Evolutionary conservation across 2,797 vertebrate genomes (phyloP).

Genomic region (Syngnathus acus): DNA sequence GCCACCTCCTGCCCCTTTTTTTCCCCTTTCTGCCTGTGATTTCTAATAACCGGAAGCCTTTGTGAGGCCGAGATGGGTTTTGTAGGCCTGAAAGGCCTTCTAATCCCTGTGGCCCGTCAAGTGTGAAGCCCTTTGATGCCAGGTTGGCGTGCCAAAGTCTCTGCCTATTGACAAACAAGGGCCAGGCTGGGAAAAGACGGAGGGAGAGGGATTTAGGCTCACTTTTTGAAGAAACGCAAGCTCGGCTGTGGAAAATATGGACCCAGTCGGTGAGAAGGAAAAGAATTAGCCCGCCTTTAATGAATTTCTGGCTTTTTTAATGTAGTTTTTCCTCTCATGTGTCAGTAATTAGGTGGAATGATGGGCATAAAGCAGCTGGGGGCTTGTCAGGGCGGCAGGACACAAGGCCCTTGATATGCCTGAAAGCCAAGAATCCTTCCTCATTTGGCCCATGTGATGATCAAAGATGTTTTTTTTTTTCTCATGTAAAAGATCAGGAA

Average conservation of each 20-base stretch:
- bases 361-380: constrained; percentile 64
- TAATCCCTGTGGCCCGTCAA: constrained; percentile 79
- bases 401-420: constrained; percentile 56
- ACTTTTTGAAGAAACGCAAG: constrained; percentile 49
- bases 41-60: constrained; percentile 75
- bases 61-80: constrained; percentile 72
- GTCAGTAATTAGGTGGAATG: constrained; percentile 67
- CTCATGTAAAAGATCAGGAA: constrained; percentile 67
- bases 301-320: constrained; percentile 64
- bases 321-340: constrained; percentile 38
- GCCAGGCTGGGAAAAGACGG: constrained; percentile 61
- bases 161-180: constrained; percentile 76
- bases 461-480: constrained; percentile 67
- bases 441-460: constrained; percentile 73
- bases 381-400: constrained; percentile 56
- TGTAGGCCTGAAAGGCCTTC: constrained; percentile 70
- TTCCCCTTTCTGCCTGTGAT: constrained; percentile 60
- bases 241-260: constrained; percentile 67
- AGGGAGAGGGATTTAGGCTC: constrained; percentile 47
- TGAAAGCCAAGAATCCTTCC: constrained; percentile 62
- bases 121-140: constrained; percentile 80
- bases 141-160: constrained; percentile 69
- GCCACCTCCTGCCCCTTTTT: constrained; percentile 55
- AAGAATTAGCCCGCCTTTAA: constrained; percentile 70
- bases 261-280: constrained; percentile 63